Base-by-base conservation (phyloP, 2,888 invertebrate genomes). In the Chaetoderma sp. region DNA sequence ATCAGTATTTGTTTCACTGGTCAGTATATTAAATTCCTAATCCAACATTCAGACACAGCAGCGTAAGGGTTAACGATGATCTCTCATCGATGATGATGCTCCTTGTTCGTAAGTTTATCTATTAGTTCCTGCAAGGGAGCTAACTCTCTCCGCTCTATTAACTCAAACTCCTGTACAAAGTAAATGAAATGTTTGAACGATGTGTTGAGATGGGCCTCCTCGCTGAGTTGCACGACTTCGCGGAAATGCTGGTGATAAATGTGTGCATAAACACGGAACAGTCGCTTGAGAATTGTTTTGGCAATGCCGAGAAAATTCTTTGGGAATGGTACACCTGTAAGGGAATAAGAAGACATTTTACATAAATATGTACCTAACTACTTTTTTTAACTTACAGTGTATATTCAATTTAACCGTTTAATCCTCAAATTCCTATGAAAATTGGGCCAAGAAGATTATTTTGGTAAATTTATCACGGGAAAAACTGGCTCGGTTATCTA, bases 101-200 rank as follows among this genome's bases (percentile, higher is more conserved):
- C 79, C 63, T 82, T 82, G 65, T 77, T 79, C 13, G 83, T 85
- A 21, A 86, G 78, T 74, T 82, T 82, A 50, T 98, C 97, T 88
- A 99, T 98, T 77, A 98, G 91, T 88, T 98, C 98, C 88, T 98
- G 96, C 74, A 98, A 90, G 60, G 98, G 98, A 73, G 96, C 97
- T 88, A 98, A 89, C 89, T 99, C 98, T 84, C 96, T 91, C 81
- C 95, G 91, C 87, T 98, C 98, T 86, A 99, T 98, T 83, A 99
- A 90, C 88, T 92, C 93, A 88, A 99, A 99, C 89, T 99, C 98
- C 92, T 98, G 91, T 58, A 91, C 95, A 86, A 96, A 96, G 89
- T 96, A 98, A 85, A 99, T 98, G 88, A 99, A 99, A 89, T 99
- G 99, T 87, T 99, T 99, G 89, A 99, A 99, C 78, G 97, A 97